Evolutionary conservation across 2,888 invertebrate species (phyloP).

Genomic region (Apeira syringaria): DNA sequence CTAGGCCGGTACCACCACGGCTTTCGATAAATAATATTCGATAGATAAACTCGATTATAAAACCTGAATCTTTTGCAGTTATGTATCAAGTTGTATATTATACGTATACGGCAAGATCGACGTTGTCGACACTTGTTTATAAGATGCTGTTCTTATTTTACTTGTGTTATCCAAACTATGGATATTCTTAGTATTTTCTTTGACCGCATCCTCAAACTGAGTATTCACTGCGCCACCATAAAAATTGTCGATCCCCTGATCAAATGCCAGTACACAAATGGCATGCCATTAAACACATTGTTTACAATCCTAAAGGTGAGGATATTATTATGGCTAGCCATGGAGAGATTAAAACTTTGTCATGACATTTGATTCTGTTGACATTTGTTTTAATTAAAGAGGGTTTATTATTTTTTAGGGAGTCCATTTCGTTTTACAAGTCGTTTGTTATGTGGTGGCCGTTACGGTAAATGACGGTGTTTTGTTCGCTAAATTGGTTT

Average conservation of each 20-base stretch:
- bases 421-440: conserved; percentile 16
- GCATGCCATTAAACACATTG: conserved; percentile 41
- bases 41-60: no score
- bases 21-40: no score
- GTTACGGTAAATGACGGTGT: background rate
- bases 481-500: background rate
- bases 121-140: no score
- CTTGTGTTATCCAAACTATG: no score
- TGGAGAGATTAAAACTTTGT: conserved; percentile 25
- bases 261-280: conserved; percentile 65
- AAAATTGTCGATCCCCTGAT: conserved; percentile 46
- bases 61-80: no score
- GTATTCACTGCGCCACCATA: conserved; percentile 21
- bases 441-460: conserved; percentile 8
- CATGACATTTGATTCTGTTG: conserved; percentile 32
- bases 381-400: conserved; percentile 31
- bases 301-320: conserved; percentile 45
- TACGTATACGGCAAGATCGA: no score
- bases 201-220: no score
- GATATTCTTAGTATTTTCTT: no score
- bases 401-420: conserved; percentile 15
- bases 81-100: no score
- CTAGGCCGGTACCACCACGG: no score
- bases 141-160: no score
- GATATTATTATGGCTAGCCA: conserved; percentile 38